A percentile compares a stretch with the other conserved stretches of the same genome.
phyloP scores from a whole-genome alignment of 1,140 invertebrate genomes.

The Papilio machaon region DNA sequence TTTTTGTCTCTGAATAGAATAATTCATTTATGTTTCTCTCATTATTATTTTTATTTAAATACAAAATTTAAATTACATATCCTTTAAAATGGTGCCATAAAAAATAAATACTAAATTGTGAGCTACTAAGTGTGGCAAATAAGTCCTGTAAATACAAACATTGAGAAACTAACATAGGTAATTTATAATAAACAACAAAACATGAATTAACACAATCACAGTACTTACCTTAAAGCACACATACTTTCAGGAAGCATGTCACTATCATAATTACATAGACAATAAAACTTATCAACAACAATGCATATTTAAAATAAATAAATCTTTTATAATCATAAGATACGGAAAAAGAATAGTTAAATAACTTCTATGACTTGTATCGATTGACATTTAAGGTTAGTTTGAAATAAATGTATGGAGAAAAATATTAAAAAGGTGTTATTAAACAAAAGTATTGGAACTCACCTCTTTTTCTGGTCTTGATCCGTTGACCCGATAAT shows the following conservation, averaged over 20 bases:
- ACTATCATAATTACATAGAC: not conserved
- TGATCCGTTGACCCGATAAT: slow-evolving; percentile 99
- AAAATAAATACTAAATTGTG: too few species aligned
- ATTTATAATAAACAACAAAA: not conserved
- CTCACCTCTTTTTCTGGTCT: slow-evolving; percentile 99
- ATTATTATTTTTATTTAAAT: too few species aligned
- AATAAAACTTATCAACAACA: not conserved
- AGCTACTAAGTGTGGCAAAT: too few species aligned
- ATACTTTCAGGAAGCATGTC: not conserved
- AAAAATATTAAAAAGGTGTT: not conserved
- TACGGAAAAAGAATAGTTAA: not conserved
- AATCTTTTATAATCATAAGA: not conserved
- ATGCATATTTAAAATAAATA: not conserved
- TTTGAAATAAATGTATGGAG: not conserved
- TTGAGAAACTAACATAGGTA: too few species aligned
- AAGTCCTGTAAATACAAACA: too few species aligned
- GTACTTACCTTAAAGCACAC: not conserved
- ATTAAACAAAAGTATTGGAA: slow-evolving; percentile 39
- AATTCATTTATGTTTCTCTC: too few species aligned
- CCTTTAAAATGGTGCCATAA: too few species aligned
- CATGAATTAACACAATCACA: not conserved
- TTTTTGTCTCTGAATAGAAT: too few species aligned
- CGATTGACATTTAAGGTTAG: slow-evolving; percentile 29
- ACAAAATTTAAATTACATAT: too few species aligned
- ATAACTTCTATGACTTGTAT: not conserved